These are phyloP conservation scores for Azemiops feae DNA, from an alignment of 2,113 vertebrate genomes.

Conservation along the genomic window DNA sequence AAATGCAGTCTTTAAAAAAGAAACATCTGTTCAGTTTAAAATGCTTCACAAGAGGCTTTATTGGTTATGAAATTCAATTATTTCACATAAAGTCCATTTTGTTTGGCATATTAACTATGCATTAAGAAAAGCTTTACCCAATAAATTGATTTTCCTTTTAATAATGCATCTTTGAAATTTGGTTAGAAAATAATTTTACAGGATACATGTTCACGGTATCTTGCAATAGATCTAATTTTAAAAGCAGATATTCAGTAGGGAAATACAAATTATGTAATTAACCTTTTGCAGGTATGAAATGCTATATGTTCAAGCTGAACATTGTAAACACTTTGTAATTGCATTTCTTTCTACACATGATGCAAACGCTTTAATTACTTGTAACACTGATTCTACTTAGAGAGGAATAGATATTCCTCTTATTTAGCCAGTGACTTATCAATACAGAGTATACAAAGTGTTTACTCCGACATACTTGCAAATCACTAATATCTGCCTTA, in stretches of 20 bases:
- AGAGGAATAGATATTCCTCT: not conserved
- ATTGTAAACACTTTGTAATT: not conserved
- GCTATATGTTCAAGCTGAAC: not conserved
- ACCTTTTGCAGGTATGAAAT: not conserved
- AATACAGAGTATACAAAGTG: not conserved
- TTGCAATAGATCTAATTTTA: not conserved
- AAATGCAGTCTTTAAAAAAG: not conserved
- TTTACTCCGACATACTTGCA: not conserved
- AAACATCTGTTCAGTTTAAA: not conserved
- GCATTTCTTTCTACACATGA: not conserved
- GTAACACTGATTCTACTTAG: not conserved
- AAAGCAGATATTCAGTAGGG: not conserved
- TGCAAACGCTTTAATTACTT: not conserved
- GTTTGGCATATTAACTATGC: conserved; percentile 14
- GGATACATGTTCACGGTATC: not conserved
- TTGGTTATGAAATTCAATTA: not conserved
- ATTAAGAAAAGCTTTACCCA: not conserved
- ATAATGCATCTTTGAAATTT: not conserved
- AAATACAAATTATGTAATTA: not conserved
- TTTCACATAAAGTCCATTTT: not conserved
- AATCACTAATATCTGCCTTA: not conserved
- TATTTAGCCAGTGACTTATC: not conserved
- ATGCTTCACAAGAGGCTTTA: not conserved
- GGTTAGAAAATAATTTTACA: not conserved
- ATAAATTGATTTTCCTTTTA: conserved; percentile 1